Percentiles rank a stretch among this genome's conserved stretches.
Conservation (phyloP, 2,797 vertebrate species). For the Hozukius guyotensis region DNA sequence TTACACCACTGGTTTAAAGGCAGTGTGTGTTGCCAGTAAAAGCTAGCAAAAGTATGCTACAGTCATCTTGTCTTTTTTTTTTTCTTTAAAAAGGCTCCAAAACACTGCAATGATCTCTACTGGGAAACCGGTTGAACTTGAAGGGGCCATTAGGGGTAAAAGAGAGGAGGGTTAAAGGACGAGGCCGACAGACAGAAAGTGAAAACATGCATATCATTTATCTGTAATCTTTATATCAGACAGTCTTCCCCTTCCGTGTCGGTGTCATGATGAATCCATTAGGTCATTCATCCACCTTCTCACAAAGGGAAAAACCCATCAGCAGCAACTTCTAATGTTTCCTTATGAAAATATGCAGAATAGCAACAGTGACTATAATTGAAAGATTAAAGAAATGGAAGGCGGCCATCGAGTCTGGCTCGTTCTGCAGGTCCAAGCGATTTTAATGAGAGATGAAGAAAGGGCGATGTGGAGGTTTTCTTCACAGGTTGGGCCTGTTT, state of each 20-base stretch:
- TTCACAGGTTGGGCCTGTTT: constrained; percentile 74
- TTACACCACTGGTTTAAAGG: neutral
- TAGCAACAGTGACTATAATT: constrained; percentile 67
- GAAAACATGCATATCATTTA: constrained; percentile 39
- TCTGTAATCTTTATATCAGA: constrained; percentile 43
- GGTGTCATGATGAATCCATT: constrained; percentile 69
- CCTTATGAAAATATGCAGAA: constrained; percentile 77
- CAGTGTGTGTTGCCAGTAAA: neutral
- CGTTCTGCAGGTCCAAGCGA: constrained; percentile 32
- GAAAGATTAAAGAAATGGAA: constrained; percentile 81
- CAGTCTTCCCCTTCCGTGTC: constrained; percentile 36
- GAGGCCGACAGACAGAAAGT: constrained; percentile 1
- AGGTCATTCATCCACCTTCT: constrained; percentile 66
- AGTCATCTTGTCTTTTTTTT: neutral
- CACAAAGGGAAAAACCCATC: constrained; percentile 58
- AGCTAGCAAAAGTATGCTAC: neutral
- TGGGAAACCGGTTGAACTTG: constrained; percentile 31
- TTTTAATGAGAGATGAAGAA: constrained; percentile 71
- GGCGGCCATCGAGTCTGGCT: constrained; percentile 54
- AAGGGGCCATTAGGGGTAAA: constrained; percentile 7
- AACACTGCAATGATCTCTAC: constrained; percentile 1
- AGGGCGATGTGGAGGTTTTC: constrained; percentile 61
- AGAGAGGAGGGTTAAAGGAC: constrained; percentile 31
- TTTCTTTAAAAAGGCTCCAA: neutral
- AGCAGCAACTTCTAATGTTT: constrained; percentile 72